These are phyloP conservation scores for Drosophila saltans DNA, from an alignment of 1,140 invertebrate genomes.

Conservation along the genomic window DNA sequence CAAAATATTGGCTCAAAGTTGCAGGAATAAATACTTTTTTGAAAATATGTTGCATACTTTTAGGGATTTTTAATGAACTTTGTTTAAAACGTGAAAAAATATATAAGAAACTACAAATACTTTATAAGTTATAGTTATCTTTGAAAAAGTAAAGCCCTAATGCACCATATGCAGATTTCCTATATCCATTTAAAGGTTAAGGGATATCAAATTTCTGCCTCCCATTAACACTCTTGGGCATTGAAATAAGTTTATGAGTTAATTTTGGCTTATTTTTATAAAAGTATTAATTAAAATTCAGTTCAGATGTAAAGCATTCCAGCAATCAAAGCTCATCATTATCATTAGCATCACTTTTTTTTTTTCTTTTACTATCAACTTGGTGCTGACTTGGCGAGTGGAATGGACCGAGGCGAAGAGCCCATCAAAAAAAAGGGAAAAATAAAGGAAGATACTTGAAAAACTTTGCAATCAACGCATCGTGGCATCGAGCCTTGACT, in stretches of 20 bases:
- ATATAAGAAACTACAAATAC: background rate
- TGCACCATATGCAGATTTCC: too few relatives aligned
- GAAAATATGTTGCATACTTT: background rate
- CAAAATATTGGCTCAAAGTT: background rate
- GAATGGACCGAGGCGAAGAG: background rate
- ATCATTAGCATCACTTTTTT: too few relatives aligned
- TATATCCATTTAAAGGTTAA: too few relatives aligned
- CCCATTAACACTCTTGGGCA: too few relatives aligned
- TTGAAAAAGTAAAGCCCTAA: too few relatives aligned
- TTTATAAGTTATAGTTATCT: background rate
- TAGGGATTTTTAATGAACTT: background rate
- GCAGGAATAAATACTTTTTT: background rate
- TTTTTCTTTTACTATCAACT: background rate
- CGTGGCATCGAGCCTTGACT: slow-evolving; percentile 56
- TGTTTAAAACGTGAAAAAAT: too few relatives aligned
- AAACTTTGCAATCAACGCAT: slow-evolving; percentile 78
- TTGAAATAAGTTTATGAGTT: too few relatives aligned
- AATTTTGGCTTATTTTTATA: background rate
- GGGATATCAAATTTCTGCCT: too few relatives aligned
- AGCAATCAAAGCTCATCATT: too few relatives aligned
- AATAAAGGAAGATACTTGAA: slow-evolving; percentile 61
- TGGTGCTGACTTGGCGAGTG: background rate
- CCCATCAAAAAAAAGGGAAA: slow-evolving; percentile 41
- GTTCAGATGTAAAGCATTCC: too few relatives aligned
- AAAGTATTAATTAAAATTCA: too few relatives aligned